phyloP scores from a whole-genome alignment of 1,140 invertebrate genomes.

The Drosophila guanche region DNA sequence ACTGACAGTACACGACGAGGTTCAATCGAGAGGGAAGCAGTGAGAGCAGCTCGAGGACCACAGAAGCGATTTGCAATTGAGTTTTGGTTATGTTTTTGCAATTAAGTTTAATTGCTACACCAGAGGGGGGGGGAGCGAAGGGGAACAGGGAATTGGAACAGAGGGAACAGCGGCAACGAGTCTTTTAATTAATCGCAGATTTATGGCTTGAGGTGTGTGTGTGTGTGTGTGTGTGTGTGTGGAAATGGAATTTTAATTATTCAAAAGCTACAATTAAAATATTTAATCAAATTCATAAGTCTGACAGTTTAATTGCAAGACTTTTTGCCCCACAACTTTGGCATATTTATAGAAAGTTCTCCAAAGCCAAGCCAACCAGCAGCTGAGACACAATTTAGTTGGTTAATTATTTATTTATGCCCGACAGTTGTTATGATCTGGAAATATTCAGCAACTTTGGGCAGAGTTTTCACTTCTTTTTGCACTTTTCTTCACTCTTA shows the following conservation, averaged over 20 bases:
- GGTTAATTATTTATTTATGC: conserved; percentile 31
- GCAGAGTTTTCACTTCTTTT: conserved; percentile 14
- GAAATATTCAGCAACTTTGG: conserved; percentile 51
- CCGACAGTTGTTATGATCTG: background rate
- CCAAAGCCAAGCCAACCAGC: too few species aligned
- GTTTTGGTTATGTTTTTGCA: conserved; percentile 77
- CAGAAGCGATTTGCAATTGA: conserved; percentile 61
- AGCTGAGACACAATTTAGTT: conserved; percentile 31
- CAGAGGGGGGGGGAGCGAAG: background rate
- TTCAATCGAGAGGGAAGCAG: conserved; percentile 10
- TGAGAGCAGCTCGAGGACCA: conserved; percentile 13
- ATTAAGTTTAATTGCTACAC: conserved; percentile 75
- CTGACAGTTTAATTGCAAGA: conserved; percentile 81
- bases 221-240: conserved; percentile 5
- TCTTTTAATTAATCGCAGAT: conserved; percentile 78
- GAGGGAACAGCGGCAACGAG: background rate
- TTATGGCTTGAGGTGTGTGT: conserved; percentile 68
- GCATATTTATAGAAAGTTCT: conserved; percentile 53
- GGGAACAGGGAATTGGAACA: background rate
- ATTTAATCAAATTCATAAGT: conserved; percentile 81
- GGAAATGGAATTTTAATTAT: conserved; percentile 79
- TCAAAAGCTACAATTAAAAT: conserved; percentile 81
- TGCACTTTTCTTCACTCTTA: background rate
- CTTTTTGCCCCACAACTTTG: conserved; percentile 64
- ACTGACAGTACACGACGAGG: conserved; percentile 4